Evolutionary conservation across 2,888 invertebrate genomes (phyloP), one percentile per base, ranked within the genome.

Genomic region (Drosophila rellima): DNA sequence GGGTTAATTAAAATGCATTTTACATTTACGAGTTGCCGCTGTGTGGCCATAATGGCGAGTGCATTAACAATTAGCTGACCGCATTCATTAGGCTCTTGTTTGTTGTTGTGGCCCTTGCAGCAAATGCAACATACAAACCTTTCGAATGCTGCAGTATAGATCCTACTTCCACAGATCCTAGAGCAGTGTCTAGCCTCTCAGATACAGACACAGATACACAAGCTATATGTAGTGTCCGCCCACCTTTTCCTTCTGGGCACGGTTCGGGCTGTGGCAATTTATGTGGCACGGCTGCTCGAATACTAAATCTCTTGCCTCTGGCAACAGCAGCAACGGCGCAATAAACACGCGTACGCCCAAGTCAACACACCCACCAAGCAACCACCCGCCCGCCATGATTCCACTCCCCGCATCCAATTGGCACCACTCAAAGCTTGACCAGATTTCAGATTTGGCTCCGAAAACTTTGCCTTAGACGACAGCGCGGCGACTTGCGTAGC

Each of bases 1-100:
- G 63, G 78, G 78, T 74, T 89, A 89, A 89, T 90, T 90, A 90
- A 88, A 88, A 88, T 89, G 86, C 86, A 90, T 88, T 90, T 88
- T 79, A 80, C 85, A 82, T 86, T 84, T 78, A 84, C 70, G 76
- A 73, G 65, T 69, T 78, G 44, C 65, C 62, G 80, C 70, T 70
- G 81, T 67, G 73, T 63, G 68, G 62, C 54, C 72, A 73, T 83
- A 74, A 79, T 76, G 78, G 80, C 78, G 78, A 89, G 89, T 81
- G 80, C 82, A 88, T 89, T 89, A 89, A 85, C 82, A 88, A 89
- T 88, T 88, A 88, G 89, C 75, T 71, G 78, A 85, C 88, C 85
- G 75, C 85, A 78, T 88, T 76, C 77, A 88, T 89, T 88, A 88
- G 72, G 72, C 76, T 52, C 44, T 35, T 44, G 13, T 23, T 55